phyloP scores from a whole-genome alignment of 2,797 vertebrate species.

The Myotis findleyi region DNA sequence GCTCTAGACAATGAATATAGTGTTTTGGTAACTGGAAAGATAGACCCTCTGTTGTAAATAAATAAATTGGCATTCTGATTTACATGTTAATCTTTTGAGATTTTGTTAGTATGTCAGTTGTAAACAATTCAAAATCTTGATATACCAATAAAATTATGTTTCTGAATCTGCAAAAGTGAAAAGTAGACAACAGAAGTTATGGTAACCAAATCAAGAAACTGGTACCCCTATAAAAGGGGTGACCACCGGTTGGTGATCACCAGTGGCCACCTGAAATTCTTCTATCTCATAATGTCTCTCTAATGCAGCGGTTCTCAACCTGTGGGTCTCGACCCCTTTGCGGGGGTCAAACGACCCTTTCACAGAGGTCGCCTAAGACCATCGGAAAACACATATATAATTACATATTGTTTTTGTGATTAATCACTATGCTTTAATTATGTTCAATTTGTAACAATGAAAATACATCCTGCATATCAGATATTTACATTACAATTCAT shows the following conservation, averaged over 20 bases:
- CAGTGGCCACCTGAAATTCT: not conserved
- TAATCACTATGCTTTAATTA: too few species aligned
- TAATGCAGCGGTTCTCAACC: not conserved
- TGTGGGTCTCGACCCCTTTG: too few species aligned
- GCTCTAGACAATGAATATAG: constrained; percentile 4
- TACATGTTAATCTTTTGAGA: constrained; percentile 8
- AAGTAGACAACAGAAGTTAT: constrained; percentile 11
- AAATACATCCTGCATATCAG: too few species aligned
- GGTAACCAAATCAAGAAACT: constrained; percentile 39
- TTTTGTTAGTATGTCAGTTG: constrained; percentile 13
- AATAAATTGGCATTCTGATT: constrained; percentile 24
- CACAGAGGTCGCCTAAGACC: too few species aligned
- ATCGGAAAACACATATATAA: too few species aligned
- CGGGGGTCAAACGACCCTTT: too few species aligned
- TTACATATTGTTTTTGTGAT: too few species aligned
- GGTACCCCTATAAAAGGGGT: not conserved
- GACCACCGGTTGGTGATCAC: not conserved
- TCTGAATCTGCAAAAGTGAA: constrained; percentile 20
- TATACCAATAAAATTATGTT: not conserved
- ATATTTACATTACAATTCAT: too few species aligned
- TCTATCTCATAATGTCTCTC: not conserved
- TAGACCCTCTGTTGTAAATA: not conserved
- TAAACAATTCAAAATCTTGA: constrained; percentile 1
- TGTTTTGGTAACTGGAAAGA: constrained; percentile 34
- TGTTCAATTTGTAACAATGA: too few species aligned